These are phyloP conservation scores for Panulirus ornatus DNA, from an alignment of 1,140 invertebrate species.

Conservation along the genomic window DNA sequence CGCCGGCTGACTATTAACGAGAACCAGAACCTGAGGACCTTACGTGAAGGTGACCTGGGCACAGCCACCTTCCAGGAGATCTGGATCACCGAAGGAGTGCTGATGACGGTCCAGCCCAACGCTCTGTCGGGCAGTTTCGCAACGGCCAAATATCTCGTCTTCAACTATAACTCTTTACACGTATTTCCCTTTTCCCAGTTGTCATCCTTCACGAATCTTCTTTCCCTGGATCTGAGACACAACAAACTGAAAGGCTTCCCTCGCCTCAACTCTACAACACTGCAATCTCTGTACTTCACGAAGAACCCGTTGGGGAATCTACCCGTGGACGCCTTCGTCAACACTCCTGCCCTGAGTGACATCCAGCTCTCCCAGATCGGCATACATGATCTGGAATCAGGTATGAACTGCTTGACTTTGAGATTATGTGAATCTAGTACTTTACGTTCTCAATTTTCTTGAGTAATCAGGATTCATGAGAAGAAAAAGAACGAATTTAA, in stretches of 20 bases:
- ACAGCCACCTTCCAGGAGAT: background rate
- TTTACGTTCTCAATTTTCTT: too few species aligned
- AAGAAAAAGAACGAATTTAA: background rate
- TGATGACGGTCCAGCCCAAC: background rate
- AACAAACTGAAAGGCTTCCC: slow-evolving; percentile 15
- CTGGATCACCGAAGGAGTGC: slow-evolving; percentile 10
- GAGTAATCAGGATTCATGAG: background rate
- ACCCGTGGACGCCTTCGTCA: background rate
- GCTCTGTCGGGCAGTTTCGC: slow-evolving; percentile 6
- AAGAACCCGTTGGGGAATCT: background rate
- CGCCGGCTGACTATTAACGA: background rate
- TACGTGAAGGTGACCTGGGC: background rate
- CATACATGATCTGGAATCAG: background rate
- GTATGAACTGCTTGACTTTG: background rate
- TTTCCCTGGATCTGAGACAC: background rate
- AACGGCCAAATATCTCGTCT: background rate
- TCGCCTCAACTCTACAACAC: background rate
- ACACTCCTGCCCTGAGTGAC: background rate
- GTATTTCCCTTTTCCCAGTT: background rate
- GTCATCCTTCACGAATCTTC: background rate
- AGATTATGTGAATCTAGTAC: background rate
- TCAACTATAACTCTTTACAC: background rate
- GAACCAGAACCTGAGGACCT: background rate
- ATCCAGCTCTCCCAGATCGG: slow-evolving; percentile 1
- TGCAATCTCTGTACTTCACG: background rate